These are phyloP conservation scores for Araneus ventricosus DNA, from an alignment of 1,140 invertebrate genomes.

Conservation along the genomic window DNA sequence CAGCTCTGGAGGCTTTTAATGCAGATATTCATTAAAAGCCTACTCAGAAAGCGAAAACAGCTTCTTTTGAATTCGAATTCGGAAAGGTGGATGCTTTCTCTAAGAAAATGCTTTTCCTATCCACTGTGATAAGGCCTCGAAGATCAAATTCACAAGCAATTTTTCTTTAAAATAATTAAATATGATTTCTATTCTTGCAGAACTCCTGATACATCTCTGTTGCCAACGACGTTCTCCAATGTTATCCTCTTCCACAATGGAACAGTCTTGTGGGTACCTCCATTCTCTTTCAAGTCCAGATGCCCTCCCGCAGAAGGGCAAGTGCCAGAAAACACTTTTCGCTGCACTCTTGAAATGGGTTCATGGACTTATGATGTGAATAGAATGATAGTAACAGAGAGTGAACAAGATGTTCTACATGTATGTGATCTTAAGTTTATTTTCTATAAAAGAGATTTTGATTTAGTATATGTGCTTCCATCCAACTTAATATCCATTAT, in stretches of 20 bases:
- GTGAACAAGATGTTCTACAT: conserved; percentile 27
- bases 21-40: no score
- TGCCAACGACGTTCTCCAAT: conserved; percentile 84
- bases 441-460: no score
- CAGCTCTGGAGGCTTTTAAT: no score
- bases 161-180: no score
- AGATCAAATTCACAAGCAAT: no score
- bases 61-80: no score
- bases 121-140: no score
- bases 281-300: conserved; percentile 84
- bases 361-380: conserved; percentile 84
- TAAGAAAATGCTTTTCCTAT: no score
- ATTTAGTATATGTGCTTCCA: no score
- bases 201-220: conserved; percentile 77
- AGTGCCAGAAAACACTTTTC: conserved; percentile 89
- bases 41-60: no score
- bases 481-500: no score
- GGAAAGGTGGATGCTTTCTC: no score
- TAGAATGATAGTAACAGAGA: conserved; percentile 83
- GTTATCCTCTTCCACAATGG: conserved; percentile 83
- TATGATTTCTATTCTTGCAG: not conserved
- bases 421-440: not conserved
- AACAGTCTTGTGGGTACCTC: conserved; percentile 85
- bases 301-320: conserved; percentile 85
- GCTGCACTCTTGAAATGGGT: conserved; percentile 85